These are phyloP conservation scores for Amphilophus citrinellus DNA, from an alignment of 2,113 vertebrate genomes.

Conservation along the genomic window DNA sequence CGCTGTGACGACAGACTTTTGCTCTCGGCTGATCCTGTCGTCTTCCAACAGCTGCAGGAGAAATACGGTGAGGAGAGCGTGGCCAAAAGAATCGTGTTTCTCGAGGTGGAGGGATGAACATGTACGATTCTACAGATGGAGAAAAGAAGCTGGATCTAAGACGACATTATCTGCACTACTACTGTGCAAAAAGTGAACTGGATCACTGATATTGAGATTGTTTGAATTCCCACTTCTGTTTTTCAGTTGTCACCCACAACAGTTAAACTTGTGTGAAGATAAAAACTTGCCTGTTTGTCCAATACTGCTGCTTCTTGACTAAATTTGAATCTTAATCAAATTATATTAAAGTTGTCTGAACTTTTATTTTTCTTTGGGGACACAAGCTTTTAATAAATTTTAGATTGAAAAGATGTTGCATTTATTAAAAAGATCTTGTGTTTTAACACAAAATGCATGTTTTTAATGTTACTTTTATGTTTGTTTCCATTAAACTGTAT, in stretches of 20 bases:
- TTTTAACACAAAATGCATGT: neutral
- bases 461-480: neutral
- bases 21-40: conserved; percentile 31
- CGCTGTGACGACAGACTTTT: conserved; percentile 68
- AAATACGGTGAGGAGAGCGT: conserved; percentile 73
- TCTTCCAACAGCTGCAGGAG: conserved; percentile 56
- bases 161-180: neutral
- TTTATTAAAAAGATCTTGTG: neutral
- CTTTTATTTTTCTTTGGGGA: neutral
- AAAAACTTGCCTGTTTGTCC: neutral
- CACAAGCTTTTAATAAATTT: conserved; percentile 16
- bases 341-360: neutral
- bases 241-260: neutral
- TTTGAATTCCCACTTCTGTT: neutral
- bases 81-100: conserved; percentile 73
- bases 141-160: neutral
- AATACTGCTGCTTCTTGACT: neutral
- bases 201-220: neutral
- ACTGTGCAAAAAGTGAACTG: neutral
- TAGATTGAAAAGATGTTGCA: neutral
- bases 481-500: neutral
- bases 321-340: neutral
- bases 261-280: neutral
- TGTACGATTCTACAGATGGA: too few species aligned
- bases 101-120: conserved; percentile 58